Percentiles rank a stretch among this genome's conserved stretches.
Evolutionary conservation across 2,797 vertebrate genomes (phyloP).

Genomic region (Gymnocypris eckloni): DNA sequence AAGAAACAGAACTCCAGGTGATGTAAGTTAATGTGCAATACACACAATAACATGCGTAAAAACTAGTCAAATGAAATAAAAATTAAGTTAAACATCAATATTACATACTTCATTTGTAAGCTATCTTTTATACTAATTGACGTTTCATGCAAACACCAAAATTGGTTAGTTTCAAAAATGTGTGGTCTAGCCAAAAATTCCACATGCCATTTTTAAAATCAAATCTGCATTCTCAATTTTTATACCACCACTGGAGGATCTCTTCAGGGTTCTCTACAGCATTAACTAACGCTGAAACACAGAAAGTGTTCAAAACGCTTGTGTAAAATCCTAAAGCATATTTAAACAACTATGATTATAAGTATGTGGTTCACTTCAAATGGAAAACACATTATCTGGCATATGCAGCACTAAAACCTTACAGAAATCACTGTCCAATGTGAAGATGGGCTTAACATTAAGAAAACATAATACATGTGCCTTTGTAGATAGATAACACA

Average conservation of each 20-base stretch:
- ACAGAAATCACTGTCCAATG: not conserved
- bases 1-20: constrained; percentile 32
- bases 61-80: constrained; percentile 19
- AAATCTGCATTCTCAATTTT: constrained; percentile 62
- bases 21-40: constrained; percentile 40
- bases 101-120: not conserved
- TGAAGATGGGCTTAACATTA: not conserved
- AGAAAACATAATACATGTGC: not conserved
- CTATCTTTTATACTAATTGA: constrained; percentile 6
- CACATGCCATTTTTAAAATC: constrained; percentile 64
- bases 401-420: constrained; percentile 15
- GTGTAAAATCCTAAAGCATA: constrained; percentile 20
- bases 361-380: not conserved
- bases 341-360: constrained; percentile 11
- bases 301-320: constrained; percentile 54
- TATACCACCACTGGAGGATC: constrained; percentile 64
- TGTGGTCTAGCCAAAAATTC: constrained; percentile 61
- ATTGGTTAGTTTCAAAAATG: constrained; percentile 60
- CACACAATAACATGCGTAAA: constrained; percentile 34
- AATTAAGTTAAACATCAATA: constrained; percentile 8
- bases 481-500: not conserved
- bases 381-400: not conserved
- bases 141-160: constrained; percentile 53
- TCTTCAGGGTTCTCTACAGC: constrained; percentile 67
- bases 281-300: constrained; percentile 75